Evolutionary conservation across 1,140 invertebrate genomes (phyloP).

Genomic region (Euglossa dilemma): DNA sequence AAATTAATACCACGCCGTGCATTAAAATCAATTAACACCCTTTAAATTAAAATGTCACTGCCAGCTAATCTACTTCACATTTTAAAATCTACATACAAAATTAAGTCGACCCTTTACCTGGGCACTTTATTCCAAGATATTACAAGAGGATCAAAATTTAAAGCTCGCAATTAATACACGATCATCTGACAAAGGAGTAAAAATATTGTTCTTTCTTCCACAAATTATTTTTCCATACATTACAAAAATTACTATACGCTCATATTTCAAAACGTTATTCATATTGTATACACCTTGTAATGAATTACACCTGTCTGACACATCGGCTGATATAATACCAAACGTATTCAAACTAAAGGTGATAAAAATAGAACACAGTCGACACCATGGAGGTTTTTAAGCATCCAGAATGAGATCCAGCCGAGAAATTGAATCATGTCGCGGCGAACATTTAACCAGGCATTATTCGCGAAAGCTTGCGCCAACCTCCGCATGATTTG

Average conservation of each 20-base stretch:
- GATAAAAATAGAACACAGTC: neutral
- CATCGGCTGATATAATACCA: neutral
- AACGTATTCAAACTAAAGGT: neutral
- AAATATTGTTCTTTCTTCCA: too few relatives aligned
- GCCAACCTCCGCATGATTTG: neutral
- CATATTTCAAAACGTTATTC: too few relatives aligned
- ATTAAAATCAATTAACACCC: neutral
- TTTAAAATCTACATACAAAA: neutral
- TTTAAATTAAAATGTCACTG: neutral
- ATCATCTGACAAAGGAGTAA: too few relatives aligned
- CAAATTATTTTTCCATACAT: too few relatives aligned
- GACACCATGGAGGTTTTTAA: neutral
- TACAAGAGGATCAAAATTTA: too few relatives aligned
- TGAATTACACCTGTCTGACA: neutral
- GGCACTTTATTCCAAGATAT: too few relatives aligned
- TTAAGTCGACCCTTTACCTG: neutral
- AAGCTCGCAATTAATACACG: too few relatives aligned
- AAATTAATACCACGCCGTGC: neutral
- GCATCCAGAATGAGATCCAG: neutral
- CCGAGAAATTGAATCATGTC: constrained; percentile 6
- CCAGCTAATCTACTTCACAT: neutral
- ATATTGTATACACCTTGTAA: too few relatives aligned
- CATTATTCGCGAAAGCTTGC: neutral
- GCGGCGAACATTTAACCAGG: neutral
- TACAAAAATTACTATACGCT: too few relatives aligned